Evolutionary conservation across 2,888 invertebrate genomes (phyloP), one percentile per base, ranked within the genome.

Genomic region (Linnaemya vulpina): DNA sequence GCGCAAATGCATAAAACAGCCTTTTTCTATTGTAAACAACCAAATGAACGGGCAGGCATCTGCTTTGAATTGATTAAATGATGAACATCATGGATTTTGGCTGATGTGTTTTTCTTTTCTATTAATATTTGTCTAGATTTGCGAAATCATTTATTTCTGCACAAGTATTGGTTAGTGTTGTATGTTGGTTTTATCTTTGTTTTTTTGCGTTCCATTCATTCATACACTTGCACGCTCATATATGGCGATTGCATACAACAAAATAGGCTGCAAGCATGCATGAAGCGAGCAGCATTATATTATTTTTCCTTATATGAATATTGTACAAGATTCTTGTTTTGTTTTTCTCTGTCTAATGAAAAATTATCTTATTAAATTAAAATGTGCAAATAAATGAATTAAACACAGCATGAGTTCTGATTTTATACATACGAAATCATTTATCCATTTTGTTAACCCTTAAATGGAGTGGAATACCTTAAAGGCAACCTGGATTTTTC

Each of bases 331-430:
- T 83, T 83, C 82, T 83, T 67, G 65, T 80, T 74, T 80, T 40
- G 35, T 53, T 51, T 53, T 30, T 30, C 5, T 30, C 5, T 70
- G 17, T 55, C 51, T 70, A 67, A 70, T 86, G 86, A 87, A 84
- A 86, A 87, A 87, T 87, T 81, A 86, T 82, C 84, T 87, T 87
- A 87, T 87, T 87, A 87, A 87, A 87, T 88, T 86, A 81, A 87
- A 87, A 87, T 84, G 86, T 86, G 86, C 84, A 87, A 87, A 86
- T 85, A 87, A 86, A 87, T 87, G 84, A 83, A 87, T 87, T 75
- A 86, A 81, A 70, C 81, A 62, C 87, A 87, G 87, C 87, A 78
- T 87, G 87, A 78, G 82, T 82, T 85, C 74, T 80, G 30, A 22
- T 65, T 76, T 53, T 55, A 51, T 71, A 30, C 67, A 77, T 67